These are phyloP conservation scores for Psylliodes chrysocephalus DNA, from an alignment of 2,888 invertebrate genomes.

Conservation along the genomic window DNA sequence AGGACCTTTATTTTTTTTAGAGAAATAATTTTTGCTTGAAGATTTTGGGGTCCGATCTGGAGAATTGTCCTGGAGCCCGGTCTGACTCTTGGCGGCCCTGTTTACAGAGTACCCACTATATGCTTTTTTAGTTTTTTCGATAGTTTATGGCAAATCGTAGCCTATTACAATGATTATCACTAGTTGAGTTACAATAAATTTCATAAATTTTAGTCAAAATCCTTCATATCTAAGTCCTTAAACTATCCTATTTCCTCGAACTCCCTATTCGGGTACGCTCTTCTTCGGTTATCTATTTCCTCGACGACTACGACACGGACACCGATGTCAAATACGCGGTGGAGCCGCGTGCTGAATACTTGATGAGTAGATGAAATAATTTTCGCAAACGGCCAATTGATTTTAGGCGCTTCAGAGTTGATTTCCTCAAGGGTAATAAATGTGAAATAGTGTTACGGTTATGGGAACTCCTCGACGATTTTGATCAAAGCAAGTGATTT, in stretches of 20 bases:
- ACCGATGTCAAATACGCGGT: conserved; percentile 20
- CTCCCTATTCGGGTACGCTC: neutral
- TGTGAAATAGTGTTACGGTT: conserved; percentile 25
- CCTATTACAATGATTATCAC: too few relatives aligned
- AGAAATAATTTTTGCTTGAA: too few relatives aligned
- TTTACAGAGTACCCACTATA: too few relatives aligned
- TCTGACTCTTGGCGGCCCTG: too few relatives aligned
- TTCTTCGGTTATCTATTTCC: conserved; percentile 17
- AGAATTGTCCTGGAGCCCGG: too few relatives aligned
- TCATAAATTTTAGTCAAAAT: too few relatives aligned
- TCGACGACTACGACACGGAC: conserved; percentile 22
- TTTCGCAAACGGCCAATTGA: conserved; percentile 31
- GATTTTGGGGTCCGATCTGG: too few relatives aligned
- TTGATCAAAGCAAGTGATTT: conserved; percentile 21
- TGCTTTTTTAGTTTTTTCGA: too few relatives aligned
- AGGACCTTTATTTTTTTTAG: too few relatives aligned
- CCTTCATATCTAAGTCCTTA: too few relatives aligned
- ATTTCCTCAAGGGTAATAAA: conserved; percentile 27
- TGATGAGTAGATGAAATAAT: conserved; percentile 30
- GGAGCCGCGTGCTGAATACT: conserved; percentile 20
- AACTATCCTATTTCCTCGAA: neutral
- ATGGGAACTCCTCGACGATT: conserved; percentile 15
- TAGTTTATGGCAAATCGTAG: too few relatives aligned
- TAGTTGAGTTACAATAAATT: too few relatives aligned
- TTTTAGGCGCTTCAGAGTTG: conserved; percentile 29